Base-by-base conservation (phyloP, 1,140 invertebrate species). In the Maconellicoccus hirsutus region DNA sequence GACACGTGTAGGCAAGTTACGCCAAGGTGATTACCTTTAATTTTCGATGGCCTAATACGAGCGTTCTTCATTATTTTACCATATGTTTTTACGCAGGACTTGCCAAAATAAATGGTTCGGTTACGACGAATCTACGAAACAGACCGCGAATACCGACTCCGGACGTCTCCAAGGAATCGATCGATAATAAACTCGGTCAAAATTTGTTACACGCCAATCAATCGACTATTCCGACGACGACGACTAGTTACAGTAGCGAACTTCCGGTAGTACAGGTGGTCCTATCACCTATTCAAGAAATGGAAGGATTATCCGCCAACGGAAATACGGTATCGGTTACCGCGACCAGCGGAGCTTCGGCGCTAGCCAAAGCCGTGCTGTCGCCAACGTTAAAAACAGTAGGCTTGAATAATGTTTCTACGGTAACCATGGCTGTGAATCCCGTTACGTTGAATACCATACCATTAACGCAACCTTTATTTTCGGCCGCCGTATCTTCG, bases 131-230 rank as follows among this genome's bases (percentile, higher is more conserved):
- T 14, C 79, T 90, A 70, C 87, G 88, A 76, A 88, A 88, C 74
- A 83, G 90, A 66, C 90, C 91, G 0, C 83, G 91, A 59, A 92
- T 93, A 71, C 91, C 91, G 26, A 93, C 91, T 1, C 91, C 91
- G 0, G 91, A 93, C 77, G 89, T 91, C 0, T 86, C 88, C 14
- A 91, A 90, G 78, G 89, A 91, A 78, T 82, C 86, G 8, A 79
- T 84, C 38, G 73, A 77, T 73, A 71, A 77, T 76, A 73, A 75
- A 70, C 76, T 61, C 79, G 80, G 80, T 80, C 82, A 73, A 23
- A 80, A 78, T 74, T 82, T 80, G 69, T 78, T 80, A 63, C 82
- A 80, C 72, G 80, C 81, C 73, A 79, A 81, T 16, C 83, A 85
- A 75, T 82, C 85, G 63, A 81, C 88, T 33, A 84, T 86, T 80